These are phyloP conservation scores for Potorous gilbertii DNA, from an alignment of 2,797 vertebrate genomes.

Conservation along the genomic window DNA sequence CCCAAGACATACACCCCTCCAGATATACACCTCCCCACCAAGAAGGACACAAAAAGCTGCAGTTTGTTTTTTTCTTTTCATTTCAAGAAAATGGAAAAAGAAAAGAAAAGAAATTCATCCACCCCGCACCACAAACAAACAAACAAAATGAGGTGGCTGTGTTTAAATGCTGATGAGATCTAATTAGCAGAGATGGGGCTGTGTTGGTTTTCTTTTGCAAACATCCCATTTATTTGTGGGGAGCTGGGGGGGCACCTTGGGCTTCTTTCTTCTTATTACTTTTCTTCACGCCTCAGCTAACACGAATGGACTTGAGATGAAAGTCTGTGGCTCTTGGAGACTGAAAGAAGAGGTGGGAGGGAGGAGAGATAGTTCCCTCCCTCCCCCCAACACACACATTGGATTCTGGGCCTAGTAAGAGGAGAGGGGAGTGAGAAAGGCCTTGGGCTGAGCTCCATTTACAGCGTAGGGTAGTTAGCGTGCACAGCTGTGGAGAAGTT, in stretches of 20 bases:
- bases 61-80: slow-evolving; percentile 34
- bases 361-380: neutral
- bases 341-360: neutral
- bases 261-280: slow-evolving; percentile 56
- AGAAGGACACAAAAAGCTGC: slow-evolving; percentile 17
- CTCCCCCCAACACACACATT: too few species aligned
- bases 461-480: neutral
- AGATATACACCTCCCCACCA: neutral
- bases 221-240: slow-evolving; percentile 60
- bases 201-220: slow-evolving; percentile 26
- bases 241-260: neutral
- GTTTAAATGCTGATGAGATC: slow-evolving; percentile 10
- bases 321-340: neutral
- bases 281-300: slow-evolving; percentile 31
- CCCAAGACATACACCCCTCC: neutral
- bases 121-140: slow-evolving; percentile 41
- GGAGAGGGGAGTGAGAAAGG: accelerated
- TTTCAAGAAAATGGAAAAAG: slow-evolving; percentile 28
- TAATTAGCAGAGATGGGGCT: slow-evolving; percentile 47
- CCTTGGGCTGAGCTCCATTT: neutral
- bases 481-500: too few species aligned
- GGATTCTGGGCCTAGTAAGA: neutral
- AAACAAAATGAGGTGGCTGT: slow-evolving; percentile 34
- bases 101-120: neutral
- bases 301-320: neutral